Base-by-base conservation (phyloP, 2,113 vertebrate genomes). In the Paradisaea rubra region DNA sequence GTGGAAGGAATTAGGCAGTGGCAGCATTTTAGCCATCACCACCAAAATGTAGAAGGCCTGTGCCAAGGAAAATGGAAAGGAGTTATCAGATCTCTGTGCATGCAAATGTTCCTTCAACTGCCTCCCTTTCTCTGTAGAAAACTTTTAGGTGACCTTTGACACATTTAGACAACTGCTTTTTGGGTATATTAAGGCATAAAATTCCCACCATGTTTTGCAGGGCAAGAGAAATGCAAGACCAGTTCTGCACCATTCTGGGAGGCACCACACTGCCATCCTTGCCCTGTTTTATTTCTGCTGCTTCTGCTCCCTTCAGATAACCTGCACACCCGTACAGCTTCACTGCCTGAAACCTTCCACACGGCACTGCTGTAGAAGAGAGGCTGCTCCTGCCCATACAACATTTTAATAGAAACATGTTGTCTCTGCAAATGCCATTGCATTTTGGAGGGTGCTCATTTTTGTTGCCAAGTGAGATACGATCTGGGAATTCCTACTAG, bases 381-480 rank as follows among this genome's bases (percentile, higher is more conserved):
- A 41, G 30, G 27, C 61, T 84, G 52, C 30, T 66, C 13, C 64
- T 64, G 60, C 41, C 78, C 82, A 15, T 1, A 64, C 20, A 39
- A 25, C 19, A 52, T 18, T 78, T 82, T 71, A 91, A 91, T 18
- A 72, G 56, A 68, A 91, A 65, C 56, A 74, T 11, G 14, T 22
- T 84, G 21, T 35, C 56, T 91, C 60, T 84, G 77, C 52, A 92
- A 89, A 92, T 74, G 73, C 39, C 60, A 47, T 2, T 92, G 81
- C 17, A 31, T 52, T 89, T 74, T 85, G 61, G 70, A 94, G 57
- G 70, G 61, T 21, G n/a, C n/a, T 89, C 61, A 65, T 71, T 95
- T 94, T 65, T 87, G 65, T 61, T 87, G 87, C 73, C 84, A 93
- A 96, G 53, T 87, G 89, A 90, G 91, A 94, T 78, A 65, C 4